A percentile compares a stretch with the other conserved stretches of the same genome.
Conservation (phyloP, 2,797 vertebrate species). For the Pantherophis alleghaniensis region DNA sequence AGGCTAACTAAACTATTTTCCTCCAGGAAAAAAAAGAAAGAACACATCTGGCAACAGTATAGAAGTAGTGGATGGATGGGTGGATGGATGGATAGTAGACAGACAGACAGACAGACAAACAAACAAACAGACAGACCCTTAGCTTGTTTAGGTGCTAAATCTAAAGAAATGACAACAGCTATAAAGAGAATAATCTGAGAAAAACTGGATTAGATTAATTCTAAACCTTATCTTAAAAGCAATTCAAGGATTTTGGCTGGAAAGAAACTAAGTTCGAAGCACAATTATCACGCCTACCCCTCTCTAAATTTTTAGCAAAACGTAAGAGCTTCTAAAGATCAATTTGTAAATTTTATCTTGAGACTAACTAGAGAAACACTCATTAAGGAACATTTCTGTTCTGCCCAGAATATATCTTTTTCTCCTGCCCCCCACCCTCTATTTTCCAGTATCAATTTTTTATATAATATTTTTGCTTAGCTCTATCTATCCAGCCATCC, state of each 20-base stretch:
- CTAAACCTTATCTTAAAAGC: neutral
- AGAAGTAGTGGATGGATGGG: neutral
- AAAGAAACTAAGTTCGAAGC: neutral
- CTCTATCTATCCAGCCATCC: neutral
- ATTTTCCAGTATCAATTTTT: neutral
- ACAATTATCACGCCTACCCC: neutral
- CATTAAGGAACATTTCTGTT: rapidly evolving
- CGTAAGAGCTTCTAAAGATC: neutral
- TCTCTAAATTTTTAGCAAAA: neutral
- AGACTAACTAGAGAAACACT: neutral
- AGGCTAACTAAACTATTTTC: neutral
- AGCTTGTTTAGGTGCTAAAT: neutral
- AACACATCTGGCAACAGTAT: neutral
- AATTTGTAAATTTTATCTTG: neutral
- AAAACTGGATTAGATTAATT: neutral
- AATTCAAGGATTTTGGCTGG: neutral
- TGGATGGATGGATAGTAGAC: neutral
- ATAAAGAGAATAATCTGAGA: neutral
- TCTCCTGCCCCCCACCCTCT: neutral
- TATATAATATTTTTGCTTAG: neutral
- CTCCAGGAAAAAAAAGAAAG: neutral
- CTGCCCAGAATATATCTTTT: rapidly evolving
- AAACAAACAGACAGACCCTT: rapidly evolving
- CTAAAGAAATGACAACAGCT: neutral
- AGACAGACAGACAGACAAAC: too few relatives aligned